phyloP scores from a whole-genome alignment of 2,113 vertebrate genomes.

The Chloropsis cyanopogon region DNA sequence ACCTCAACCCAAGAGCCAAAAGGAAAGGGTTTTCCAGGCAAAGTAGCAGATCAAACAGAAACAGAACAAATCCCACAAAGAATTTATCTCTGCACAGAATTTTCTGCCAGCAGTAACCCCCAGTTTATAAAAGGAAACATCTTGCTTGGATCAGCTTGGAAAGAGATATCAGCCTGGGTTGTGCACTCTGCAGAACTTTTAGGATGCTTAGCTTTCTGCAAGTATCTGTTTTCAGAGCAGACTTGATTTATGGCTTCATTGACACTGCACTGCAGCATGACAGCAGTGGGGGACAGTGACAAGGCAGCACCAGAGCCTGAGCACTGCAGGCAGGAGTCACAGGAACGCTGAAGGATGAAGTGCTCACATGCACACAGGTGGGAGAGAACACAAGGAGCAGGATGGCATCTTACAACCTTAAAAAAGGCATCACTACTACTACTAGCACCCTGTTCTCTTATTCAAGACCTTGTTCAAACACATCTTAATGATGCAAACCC shows the following conservation, averaged over 20 bases:
- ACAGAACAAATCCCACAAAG: background rate
- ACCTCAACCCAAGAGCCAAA: background rate
- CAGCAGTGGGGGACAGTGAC: background rate
- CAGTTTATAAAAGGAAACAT: background rate
- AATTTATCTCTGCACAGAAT: background rate
- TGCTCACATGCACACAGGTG: accelerated
- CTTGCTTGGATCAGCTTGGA: background rate
- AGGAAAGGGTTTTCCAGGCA: background rate
- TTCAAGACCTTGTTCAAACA: background rate
- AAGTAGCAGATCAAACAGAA: background rate
- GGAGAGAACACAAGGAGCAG: background rate
- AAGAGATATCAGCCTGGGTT: background rate
- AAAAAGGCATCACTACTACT: background rate
- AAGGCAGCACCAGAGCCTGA: background rate
- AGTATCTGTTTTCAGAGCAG: background rate
- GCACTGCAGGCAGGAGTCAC: background rate
- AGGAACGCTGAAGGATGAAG: background rate
- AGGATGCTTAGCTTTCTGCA: background rate
- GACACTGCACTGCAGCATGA: background rate
- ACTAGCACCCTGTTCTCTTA: background rate
- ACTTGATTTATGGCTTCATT: background rate
- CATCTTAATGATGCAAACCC: background rate
- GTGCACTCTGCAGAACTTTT: background rate
- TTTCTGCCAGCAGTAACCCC: background rate
- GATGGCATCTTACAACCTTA: accelerated